Base-by-base conservation (phyloP, 2,888 invertebrate species). In the Hylaea fasciaria region DNA sequence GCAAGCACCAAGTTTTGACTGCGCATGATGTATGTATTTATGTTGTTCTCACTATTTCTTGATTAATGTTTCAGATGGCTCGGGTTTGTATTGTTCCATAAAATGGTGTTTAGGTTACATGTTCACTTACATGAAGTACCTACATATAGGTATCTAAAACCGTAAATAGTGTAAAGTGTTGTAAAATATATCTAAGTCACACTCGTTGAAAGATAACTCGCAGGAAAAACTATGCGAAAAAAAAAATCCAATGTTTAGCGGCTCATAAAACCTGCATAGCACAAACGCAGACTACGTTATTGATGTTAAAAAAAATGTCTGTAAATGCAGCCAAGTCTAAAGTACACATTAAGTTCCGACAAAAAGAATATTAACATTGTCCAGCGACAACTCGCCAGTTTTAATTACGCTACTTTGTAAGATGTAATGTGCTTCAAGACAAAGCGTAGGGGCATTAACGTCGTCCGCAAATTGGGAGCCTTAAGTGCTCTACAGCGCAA, bases 1-100 rank as follows among this genome's bases (percentile, higher is more conserved):
- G 88, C 88, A 85, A 82, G 82, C 83, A 85, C 86, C 81, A 85
- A 91, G 87, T 91, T 91, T 89, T 88, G 90, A 91, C 89, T 87
- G 71, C 72, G 68, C 74, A 86, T 89, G 87, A 91, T 89, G 80
- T 87, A 91, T 86, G 83, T 82, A 85, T 84, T 85, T 83, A 81
- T 83, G 81, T 80, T 84, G 80, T 78, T 72, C 69, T 73, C 73
- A 76, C 75, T 78, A 82, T 83, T 75, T 68, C 64, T 74, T 84
- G 83, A 82, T 83, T 80, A 81, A 83, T 78, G 77, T 52, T 63
- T 49, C 54, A 7, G 47, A 61, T 59, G 60, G 60, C 58, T 61
- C 57, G 49, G 41, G 49, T 28, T 57, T 53, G 53, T 57, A 62
- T 51, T 50, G 41, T 56, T 56, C 49, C 44, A 32, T 43, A 13